Base-by-base conservation (phyloP, 2,113 vertebrate genomes). In the Cricetomys ansorgei region DNA sequence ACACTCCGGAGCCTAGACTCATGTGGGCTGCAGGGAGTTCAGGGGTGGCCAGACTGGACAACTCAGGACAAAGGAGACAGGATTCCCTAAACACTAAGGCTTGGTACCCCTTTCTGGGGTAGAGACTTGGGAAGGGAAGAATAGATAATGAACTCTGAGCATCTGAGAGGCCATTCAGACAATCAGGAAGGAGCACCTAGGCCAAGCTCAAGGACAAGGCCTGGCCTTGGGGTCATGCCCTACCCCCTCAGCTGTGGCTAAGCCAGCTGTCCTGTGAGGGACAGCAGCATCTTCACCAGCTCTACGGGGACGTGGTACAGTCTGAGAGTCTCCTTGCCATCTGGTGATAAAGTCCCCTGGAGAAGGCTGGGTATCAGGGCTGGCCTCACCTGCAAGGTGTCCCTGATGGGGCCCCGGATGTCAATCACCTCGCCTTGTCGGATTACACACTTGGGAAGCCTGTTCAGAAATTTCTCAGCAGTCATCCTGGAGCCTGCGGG, bases 301-400 rank as follows among this genome's bases (percentile, higher is more conserved):
- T 69, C 43, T 34, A 43, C 40, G 21, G 37, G 17, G 50, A 87
- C 21, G 48, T 19, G 40, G 64, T 23, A 53, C 29, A 69, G 48
- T 62, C 76, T 86, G 76, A 50, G 37, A 45, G 10, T 67, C 43
- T 37, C 6, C 62, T 62, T 50, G 88, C 91, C 62, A 19, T 55
- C 79, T 70, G 37, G 53, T 75, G 48, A 48, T 34, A 64, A 59
- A 93, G 34, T 45, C 3, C 13, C 79, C 89, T 25, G 5, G 6
- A 1, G 55, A 55, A 19, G 70, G 23, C 5, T 92, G 31, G 64
- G 57, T 21, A 62, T 53, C n/a, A 73, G n/a, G 37, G 31, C 15
- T 8, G 0, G 86, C 76, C 57, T 31, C 97, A 99, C 99, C 99
- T 99, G 98, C 89, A 99, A 96, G 0, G 50, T 97, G 55, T 98